Conservation (phyloP, 2,797 vertebrate species). For the Vireo griseus region DNA sequence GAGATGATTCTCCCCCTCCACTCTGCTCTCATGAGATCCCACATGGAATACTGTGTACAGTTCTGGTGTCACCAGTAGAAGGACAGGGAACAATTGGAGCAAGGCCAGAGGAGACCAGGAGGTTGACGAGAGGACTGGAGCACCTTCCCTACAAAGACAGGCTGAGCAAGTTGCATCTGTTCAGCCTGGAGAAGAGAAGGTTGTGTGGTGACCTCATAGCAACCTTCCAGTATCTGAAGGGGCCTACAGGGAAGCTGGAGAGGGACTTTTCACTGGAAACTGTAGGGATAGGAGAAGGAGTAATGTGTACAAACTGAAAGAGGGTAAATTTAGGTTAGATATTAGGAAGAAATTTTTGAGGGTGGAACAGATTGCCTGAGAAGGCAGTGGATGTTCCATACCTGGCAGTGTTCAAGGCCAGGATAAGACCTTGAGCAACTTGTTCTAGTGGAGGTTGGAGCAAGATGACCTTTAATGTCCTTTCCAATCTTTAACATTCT, state of each 20-base stretch:
- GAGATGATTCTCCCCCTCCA: neutral
- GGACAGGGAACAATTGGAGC: neutral
- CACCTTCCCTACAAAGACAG: accelerated
- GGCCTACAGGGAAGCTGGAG: neutral
- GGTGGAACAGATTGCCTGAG: neutral
- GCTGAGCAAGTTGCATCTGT: neutral
- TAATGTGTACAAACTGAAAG: neutral
- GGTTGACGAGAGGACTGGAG: neutral
- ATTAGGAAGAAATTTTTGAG: neutral
- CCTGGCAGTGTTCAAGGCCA: neutral
- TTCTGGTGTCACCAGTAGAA: neutral
- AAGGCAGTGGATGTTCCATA: neutral
- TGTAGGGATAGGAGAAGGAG: neutral
- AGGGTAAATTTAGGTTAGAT: neutral
- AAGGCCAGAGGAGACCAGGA: neutral
- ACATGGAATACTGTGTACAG: neutral
- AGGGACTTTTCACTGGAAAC: neutral
- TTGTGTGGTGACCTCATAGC: neutral
- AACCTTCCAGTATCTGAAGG: no score
- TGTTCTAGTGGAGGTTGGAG: neutral
- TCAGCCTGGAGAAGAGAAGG: neutral
- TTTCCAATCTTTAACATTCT: neutral
- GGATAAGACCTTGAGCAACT: neutral
- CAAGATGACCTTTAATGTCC: neutral
- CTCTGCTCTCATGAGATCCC: neutral